phyloP scores from a whole-genome alignment of 2,797 vertebrate species.

The Tapera naevia region DNA sequence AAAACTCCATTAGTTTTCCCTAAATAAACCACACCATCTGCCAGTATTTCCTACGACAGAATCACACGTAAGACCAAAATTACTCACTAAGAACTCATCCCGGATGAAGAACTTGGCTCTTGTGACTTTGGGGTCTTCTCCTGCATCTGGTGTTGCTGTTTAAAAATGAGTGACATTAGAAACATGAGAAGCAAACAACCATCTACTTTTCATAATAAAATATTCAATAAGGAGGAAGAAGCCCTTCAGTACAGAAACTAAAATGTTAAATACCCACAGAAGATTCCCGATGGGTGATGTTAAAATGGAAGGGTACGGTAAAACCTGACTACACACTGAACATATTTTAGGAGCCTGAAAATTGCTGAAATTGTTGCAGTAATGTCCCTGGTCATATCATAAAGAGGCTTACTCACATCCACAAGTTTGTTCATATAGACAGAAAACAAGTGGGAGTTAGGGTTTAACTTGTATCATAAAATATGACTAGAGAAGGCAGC shows the following conservation, averaged over 20 bases:
- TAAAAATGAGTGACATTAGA: constrained; percentile 41
- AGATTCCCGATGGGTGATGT: background rate
- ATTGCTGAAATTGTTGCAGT: background rate
- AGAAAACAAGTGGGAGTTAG: background rate
- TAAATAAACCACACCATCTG: constrained; percentile 26
- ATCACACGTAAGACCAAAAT: constrained; percentile 5
- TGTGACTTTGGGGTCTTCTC: constrained; percentile 97
- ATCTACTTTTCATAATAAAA: background rate
- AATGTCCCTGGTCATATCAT: background rate
- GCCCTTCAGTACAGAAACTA: background rate
- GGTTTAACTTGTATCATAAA: background rate
- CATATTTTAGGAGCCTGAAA: background rate
- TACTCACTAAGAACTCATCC: constrained; percentile 95
- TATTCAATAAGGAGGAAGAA: background rate
- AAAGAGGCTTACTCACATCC: constrained; percentile 9
- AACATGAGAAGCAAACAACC: background rate
- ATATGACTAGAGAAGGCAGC: background rate
- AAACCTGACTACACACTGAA: background rate
- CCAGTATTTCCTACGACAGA: constrained; percentile 29
- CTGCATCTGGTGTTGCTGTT: constrained; percentile 92
- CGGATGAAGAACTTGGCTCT: constrained; percentile 99
- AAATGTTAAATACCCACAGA: background rate
- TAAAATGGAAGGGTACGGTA: background rate
- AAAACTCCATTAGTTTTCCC: constrained; percentile 9
- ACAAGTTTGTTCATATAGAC: background rate